A percentile compares a stretch with the other conserved stretches of the same genome.
These are phyloP conservation scores for Carduelis carduelis DNA, from an alignment of 2,797 vertebrate species.

Conservation along the genomic window DNA sequence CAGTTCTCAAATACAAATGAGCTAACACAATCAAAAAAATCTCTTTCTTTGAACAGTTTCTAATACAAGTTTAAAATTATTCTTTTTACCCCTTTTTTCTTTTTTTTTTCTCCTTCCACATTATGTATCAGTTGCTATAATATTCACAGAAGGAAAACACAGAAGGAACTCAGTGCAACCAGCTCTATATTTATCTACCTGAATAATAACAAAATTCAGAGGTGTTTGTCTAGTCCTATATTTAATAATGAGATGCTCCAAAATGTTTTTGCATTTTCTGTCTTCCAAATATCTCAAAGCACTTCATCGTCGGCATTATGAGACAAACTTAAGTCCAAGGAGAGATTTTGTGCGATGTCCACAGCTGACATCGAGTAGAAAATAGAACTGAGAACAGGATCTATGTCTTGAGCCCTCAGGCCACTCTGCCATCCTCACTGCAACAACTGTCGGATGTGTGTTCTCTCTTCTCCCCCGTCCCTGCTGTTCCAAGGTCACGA, in stretches of 20 bases:
- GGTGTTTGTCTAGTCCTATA: conserved; percentile 48
- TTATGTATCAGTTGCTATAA: conserved; percentile 27
- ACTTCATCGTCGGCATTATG: not conserved
- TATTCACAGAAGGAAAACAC: conserved; percentile 32
- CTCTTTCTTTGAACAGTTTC: not conserved
- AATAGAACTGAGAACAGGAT: not conserved
- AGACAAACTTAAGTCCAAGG: not conserved
- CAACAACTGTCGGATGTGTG: not conserved
- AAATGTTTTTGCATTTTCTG: not conserved
- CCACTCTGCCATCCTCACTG: not conserved
- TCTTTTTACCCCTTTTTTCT: not conserved
- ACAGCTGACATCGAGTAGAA: not conserved
- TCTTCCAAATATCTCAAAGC: not conserved
- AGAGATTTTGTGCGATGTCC: not conserved
- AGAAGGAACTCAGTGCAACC: conserved; percentile 14
- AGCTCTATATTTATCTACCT: conserved; percentile 56
- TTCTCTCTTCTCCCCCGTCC: not conserved
- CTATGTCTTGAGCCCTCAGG: conserved; percentile 13
- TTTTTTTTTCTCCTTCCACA: not conserved
- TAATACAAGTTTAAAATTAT: not conserved
- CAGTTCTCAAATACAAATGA: not conserved
- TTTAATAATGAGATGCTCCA: conserved; percentile 14
- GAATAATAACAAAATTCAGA: conserved; percentile 39
- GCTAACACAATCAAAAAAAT: not conserved
- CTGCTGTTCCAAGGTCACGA: conserved; percentile 56